A percentile compares a stretch with the other conserved stretches of the same genome.
Conservation (phyloP, 2,888 invertebrate species). For the Heliconius charithonia region DNA sequence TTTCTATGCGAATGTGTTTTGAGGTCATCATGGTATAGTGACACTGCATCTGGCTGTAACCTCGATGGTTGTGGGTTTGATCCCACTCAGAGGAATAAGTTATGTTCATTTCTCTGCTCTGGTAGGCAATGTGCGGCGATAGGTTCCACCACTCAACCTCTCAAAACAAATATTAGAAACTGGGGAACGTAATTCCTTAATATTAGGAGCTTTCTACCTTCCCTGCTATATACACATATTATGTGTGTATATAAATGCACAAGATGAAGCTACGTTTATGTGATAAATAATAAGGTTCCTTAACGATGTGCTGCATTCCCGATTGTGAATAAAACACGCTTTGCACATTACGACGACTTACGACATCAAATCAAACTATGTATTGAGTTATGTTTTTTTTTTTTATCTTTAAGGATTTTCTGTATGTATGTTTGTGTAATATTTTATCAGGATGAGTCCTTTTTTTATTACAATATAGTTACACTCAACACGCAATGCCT, state of each 20-base stretch:
- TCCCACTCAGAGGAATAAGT: background rate
- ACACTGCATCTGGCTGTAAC: too few relatives aligned
- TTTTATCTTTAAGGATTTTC: background rate
- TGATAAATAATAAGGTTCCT: conserved; percentile 32
- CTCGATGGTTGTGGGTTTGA: too few relatives aligned
- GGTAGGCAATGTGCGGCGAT: background rate
- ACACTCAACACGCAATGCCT: too few relatives aligned
- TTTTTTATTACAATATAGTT: too few relatives aligned
- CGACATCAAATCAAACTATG: background rate
- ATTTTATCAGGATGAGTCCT: too few relatives aligned
- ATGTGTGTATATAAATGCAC: background rate
- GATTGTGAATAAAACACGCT: conserved; percentile 42
- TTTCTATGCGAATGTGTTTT: too few relatives aligned
- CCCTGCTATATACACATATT: background rate
- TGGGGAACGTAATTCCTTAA: background rate
- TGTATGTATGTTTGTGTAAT: background rate
- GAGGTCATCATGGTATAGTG: too few relatives aligned
- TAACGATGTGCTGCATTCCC: conserved; percentile 42
- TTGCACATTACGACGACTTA: conserved; percentile 17
- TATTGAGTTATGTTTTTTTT: background rate
- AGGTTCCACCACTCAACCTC: background rate
- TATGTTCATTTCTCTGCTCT: background rate
- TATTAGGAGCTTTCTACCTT: background rate
- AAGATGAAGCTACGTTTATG: conserved; percentile 22
- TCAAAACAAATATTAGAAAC: background rate